Evolutionary conservation across 2,113 vertebrate species (phyloP).

Genomic region (Brachyistius frenatus): DNA sequence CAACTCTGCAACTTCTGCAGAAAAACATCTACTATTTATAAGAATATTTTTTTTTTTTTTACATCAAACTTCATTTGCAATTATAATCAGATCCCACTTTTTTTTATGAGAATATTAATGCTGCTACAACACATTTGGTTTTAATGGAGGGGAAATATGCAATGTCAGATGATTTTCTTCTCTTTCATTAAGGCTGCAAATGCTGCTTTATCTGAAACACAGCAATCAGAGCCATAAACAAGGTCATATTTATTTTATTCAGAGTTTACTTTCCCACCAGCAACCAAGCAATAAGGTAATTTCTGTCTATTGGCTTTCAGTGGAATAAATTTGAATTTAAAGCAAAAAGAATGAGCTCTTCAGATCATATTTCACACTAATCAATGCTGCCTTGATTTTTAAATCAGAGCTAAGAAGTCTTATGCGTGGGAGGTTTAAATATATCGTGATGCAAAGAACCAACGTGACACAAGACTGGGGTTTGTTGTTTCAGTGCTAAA

Average conservation of each 20-base stretch:
- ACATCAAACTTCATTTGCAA: slow-evolving; percentile 78
- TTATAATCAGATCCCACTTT: slow-evolving; percentile 76
- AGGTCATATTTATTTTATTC: slow-evolving; percentile 73
- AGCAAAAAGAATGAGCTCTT: slow-evolving; percentile 60
- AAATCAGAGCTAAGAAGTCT: slow-evolving; percentile 52
- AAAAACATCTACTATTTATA: slow-evolving; percentile 79
- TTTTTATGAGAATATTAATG: slow-evolving; percentile 67
- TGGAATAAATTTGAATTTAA: slow-evolving; percentile 68
- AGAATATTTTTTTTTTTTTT: slow-evolving; percentile 68
- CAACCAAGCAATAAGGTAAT: slow-evolving; percentile 59
- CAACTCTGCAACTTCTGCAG: slow-evolving; percentile 69
- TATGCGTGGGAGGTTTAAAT: slow-evolving; percentile 33
- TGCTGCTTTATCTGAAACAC: slow-evolving; percentile 61
- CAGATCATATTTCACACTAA: slow-evolving; percentile 64
- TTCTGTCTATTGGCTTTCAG: slow-evolving; percentile 55
- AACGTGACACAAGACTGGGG: slow-evolving; percentile 2
- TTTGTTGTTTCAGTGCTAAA: slow-evolving; percentile 16
- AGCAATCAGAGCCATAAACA: slow-evolving; percentile 68
- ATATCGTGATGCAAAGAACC: slow-evolving; percentile 31
- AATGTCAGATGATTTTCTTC: slow-evolving; percentile 49
- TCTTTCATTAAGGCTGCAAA: slow-evolving; percentile 61
- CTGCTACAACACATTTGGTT: slow-evolving; percentile 75
- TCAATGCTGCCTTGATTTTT: slow-evolving; percentile 67
- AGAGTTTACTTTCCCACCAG: slow-evolving; percentile 59
- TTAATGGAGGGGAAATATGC: slow-evolving; percentile 73